Conservation (phyloP, 1,140 invertebrate species). For the Coptotermes formosanus region DNA sequence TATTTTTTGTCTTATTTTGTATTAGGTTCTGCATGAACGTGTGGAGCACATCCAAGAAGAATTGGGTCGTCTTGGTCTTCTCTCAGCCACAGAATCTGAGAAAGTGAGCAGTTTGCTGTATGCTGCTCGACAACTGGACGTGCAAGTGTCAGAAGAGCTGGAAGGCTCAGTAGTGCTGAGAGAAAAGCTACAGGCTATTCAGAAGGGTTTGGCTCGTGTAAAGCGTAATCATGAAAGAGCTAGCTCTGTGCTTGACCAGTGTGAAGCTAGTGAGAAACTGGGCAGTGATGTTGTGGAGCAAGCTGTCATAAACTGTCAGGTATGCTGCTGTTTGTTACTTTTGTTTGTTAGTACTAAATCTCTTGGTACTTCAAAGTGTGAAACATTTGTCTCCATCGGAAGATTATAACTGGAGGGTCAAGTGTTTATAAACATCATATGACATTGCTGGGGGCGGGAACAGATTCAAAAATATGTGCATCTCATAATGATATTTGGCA, state of each 20-base stretch:
- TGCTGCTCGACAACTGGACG: slow-evolving; percentile 65
- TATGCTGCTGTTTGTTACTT: neutral
- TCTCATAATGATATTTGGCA: too few relatives aligned
- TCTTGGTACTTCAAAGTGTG: too few relatives aligned
- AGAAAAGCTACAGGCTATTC: slow-evolving; percentile 67
- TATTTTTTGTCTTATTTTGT: too few relatives aligned
- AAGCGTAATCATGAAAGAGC: slow-evolving; percentile 64
- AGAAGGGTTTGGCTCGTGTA: slow-evolving; percentile 64
- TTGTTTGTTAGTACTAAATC: too few relatives aligned
- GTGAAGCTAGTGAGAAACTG: slow-evolving; percentile 65
- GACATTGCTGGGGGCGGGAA: too few relatives aligned
- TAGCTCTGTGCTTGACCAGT: slow-evolving; percentile 64
- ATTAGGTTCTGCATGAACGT: slow-evolving; percentile 43
- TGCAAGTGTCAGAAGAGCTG: slow-evolving; percentile 69
- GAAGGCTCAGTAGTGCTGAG: slow-evolving; percentile 66
- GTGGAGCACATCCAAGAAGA: slow-evolving; percentile 74
- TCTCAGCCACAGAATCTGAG: slow-evolving; percentile 70
- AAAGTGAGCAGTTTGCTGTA: slow-evolving; percentile 67
- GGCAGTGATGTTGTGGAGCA: slow-evolving; percentile 67
- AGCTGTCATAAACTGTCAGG: slow-evolving; percentile 39
- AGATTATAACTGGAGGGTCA: too few relatives aligned
- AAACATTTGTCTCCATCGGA: too few relatives aligned
- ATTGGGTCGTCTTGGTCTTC: slow-evolving; percentile 66
- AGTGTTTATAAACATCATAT: too few relatives aligned
- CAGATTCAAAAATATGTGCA: too few relatives aligned